Base-by-base conservation (phyloP, 2,113 vertebrate species). In the Rhipidura dahli region DNA sequence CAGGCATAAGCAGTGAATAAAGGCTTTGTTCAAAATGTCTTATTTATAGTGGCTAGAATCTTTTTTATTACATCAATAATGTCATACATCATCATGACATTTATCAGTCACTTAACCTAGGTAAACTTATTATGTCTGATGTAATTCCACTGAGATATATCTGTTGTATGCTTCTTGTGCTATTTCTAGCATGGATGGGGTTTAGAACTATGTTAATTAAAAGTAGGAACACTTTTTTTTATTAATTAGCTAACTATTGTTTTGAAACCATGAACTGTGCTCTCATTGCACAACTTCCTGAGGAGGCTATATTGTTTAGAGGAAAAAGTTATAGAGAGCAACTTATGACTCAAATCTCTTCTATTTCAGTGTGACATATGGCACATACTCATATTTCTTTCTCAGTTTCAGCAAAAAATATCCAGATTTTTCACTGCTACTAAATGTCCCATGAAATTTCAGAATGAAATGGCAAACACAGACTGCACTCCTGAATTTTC, bases 51-150 rank as follows among this genome's bases (percentile, higher is more conserved):
- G 45, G 23, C 28, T 89, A 57, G 33, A 59, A 59, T 75, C 11
- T n/a, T 79, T 92, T 93, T 70, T 56, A 86, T 95, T 81, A 40
- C 14, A 78, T 83, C 68, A 81, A 12, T 90, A 88, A 73, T 42
- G 15, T 22, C 37, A 90, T 87, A 51, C 18, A 93, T 92, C 80
- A 89, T 88, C 15, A 20, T 86, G 71, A 83, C 44, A 77, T 78
- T 95, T 88, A 95, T 94, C 85, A 81, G 35, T 94, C 94, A 90
- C 81, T 92, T 73, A 93, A 88, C 93, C 51, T 57, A 86, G 59
- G 71, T 87, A 92, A 93, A 86, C 28, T 78, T 78, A 61, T 83
- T 87, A 88, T 9, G 6, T 49, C 66, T 86, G 59, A 59, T 83
- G n/a, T 56, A 90, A 93, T 93, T 86, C 39, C 37, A 64, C 27